Conservation (phyloP, 2,888 invertebrate genomes). For the Druceiella hillmani region DNA sequence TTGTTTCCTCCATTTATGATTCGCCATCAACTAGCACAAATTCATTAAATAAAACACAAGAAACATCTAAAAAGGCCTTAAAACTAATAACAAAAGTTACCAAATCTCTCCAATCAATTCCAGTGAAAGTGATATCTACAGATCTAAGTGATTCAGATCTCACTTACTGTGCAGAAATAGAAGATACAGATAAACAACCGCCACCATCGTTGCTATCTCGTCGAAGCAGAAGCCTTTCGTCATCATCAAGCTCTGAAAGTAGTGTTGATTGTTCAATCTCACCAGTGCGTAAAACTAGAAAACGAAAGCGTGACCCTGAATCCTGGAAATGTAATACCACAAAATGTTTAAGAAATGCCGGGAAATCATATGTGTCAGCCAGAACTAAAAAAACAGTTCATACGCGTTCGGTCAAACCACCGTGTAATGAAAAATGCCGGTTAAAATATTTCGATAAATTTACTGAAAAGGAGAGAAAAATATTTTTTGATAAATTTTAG, state of each 20-base stretch:
- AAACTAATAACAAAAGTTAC: not conserved
- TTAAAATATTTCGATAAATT: too few species aligned
- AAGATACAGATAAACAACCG: constrained; percentile 1
- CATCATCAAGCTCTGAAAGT: constrained; percentile 4
- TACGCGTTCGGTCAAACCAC: too few species aligned
- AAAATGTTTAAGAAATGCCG: constrained; percentile 4
- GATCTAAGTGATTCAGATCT: constrained; percentile 5
- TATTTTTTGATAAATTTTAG: too few species aligned
- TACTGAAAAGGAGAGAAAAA: too few species aligned
- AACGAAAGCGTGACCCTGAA: constrained; percentile 3
- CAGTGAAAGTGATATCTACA: constrained; percentile 3
- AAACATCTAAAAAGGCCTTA: not conserved
- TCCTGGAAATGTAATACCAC: constrained; percentile 3
- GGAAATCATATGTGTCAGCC: constrained; percentile 1
- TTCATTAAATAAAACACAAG: too few species aligned
- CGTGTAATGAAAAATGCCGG: too few species aligned
- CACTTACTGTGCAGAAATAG: constrained; percentile 5
- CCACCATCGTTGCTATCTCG: constrained; percentile 6
- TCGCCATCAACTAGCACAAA: constrained; percentile 5
- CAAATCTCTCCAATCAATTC: constrained; percentile 3
- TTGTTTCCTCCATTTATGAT: constrained; percentile 3
- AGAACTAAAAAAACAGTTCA: constrained; percentile 4
- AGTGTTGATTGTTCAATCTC: constrained; percentile 3
- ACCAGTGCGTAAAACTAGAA: constrained; percentile 4
- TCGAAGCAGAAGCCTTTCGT: constrained; percentile 4